Conservation (phyloP, 2,888 invertebrate species). For the Bellardia bayeri region DNA sequence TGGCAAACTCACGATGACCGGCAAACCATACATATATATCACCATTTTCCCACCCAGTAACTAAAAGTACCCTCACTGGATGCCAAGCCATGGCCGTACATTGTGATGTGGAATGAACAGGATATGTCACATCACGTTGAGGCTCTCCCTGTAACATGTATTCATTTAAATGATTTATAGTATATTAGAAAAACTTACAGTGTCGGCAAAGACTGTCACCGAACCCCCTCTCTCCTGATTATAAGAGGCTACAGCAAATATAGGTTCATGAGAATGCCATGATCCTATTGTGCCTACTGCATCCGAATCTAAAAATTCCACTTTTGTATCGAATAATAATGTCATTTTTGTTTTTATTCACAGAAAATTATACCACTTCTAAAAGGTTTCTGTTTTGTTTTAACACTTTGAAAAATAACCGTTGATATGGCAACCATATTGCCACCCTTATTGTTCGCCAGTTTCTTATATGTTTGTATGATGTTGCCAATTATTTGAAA, state of each 20-base stretch:
- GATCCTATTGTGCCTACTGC: constrained; percentile 92
- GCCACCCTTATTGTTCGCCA: constrained; percentile 1
- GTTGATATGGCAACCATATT: constrained; percentile 71
- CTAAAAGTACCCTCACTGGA: constrained; percentile 91
- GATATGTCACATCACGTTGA: constrained; percentile 90
- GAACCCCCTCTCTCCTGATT: constrained; percentile 95
- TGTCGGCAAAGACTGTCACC: constrained; percentile 94
- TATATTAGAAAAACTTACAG: constrained; percentile 85
- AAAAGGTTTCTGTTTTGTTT: constrained; percentile 25
- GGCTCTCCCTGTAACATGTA: constrained; percentile 87
- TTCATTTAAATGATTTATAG: background rate
- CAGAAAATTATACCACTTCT: background rate
- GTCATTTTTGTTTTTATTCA: constrained; percentile 86
- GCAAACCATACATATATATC: constrained; percentile 93
- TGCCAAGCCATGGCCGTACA: constrained; percentile 95
- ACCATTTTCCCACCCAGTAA: constrained; percentile 96
- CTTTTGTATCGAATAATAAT: constrained; percentile 92
- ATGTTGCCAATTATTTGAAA: background rate
- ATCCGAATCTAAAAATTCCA: constrained; percentile 90
- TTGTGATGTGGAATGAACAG: constrained; percentile 90
- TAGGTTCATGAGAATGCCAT: constrained; percentile 92
- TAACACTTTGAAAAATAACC: constrained; percentile 11
- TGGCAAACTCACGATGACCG: constrained; percentile 88
- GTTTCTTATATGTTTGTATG: background rate
- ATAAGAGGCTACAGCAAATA: constrained; percentile 94